Base-by-base conservation (phyloP, 2,888 invertebrate species). In the Leucophenga maculata region DNA sequence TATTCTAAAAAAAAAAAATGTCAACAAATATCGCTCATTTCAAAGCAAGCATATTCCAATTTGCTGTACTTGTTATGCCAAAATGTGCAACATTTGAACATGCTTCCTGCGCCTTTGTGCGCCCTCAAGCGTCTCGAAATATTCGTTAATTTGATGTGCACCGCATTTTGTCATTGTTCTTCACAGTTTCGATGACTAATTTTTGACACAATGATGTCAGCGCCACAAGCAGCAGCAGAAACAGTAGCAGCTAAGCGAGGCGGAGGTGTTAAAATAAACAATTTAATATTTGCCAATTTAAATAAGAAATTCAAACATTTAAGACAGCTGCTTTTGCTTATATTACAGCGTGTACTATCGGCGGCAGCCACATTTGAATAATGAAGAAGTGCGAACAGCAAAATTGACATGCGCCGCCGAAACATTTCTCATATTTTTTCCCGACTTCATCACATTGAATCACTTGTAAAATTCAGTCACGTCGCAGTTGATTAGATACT, bases 121-220 rank as follows among this genome's bases (percentile, higher is more conserved):
- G 9, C 55, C 3, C 55, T 26, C 9, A 1, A 20, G 18, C 9
- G 13, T 46, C 48, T 14, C 46, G 46, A 46, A 8, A 39, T 4
- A 31, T 16, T 16, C 31, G 26, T 31, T n/a, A 31, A 26, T 26
- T 26, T 26, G 26, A 6, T 39, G 9, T 39, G 39, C 39, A 60
- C 18, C 60, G n/a, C 62, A 64, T 64, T 64, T 20, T 48, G 62
- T 48, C 62, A 48, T 48, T 22, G 18, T 20, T 0, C 26, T 14
- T n/a, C 31, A 26, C 8, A 14, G 57, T 22, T 11, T 57, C 31
- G 6, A 57, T 57, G 62, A 64, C 62, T 46, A 64, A 64, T 64
- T 64, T 48, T 46, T 62, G 62, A 64, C 62, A 64, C 11, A 64
- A 64, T 64, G 62, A 64, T 64, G 62, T 64, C 62, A 64, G 62